Conservation (phyloP, 2,888 invertebrate genomes). For the Drosophila macrospina region DNA sequence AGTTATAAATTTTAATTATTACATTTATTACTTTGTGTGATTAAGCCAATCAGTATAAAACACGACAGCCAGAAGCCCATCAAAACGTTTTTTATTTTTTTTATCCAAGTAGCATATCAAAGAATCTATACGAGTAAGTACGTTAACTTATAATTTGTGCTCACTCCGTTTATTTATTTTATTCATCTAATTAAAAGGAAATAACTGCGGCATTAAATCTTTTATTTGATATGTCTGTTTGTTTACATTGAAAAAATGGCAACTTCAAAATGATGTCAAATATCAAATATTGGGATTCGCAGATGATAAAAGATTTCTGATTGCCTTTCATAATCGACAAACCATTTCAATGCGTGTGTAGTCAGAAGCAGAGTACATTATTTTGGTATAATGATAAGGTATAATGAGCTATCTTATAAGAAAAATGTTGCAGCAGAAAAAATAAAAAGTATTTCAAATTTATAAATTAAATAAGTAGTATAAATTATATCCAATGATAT, state of each 20-base stretch:
- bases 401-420: not conserved
- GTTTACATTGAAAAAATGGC: not conserved
- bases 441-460: too few relatives aligned
- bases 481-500: too few relatives aligned
- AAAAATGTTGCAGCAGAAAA: not conserved
- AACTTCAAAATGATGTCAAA: not conserved
- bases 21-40: conserved; percentile 28
- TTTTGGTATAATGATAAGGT: not conserved
- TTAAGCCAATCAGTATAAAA: not conserved
- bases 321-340: not conserved
- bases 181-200: not conserved
- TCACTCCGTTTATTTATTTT: too few relatives aligned
- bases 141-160: too few relatives aligned
- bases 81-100: too few relatives aligned
- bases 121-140: not conserved
- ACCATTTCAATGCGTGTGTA: not conserved
- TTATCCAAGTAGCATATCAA: not conserved
- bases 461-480: too few relatives aligned
- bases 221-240: not conserved
- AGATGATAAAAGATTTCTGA: not conserved
- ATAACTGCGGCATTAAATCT: not conserved
- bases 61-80: conserved; percentile 1
- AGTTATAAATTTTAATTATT: conserved; percentile 12
- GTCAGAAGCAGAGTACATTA: not conserved
- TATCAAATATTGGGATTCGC: conserved; percentile 4